Percentiles rank a stretch among this genome's conserved stretches.
Evolutionary conservation across 2,113 vertebrate genomes (phyloP).

Genomic region (Aldabrachelys gigantea): DNA sequence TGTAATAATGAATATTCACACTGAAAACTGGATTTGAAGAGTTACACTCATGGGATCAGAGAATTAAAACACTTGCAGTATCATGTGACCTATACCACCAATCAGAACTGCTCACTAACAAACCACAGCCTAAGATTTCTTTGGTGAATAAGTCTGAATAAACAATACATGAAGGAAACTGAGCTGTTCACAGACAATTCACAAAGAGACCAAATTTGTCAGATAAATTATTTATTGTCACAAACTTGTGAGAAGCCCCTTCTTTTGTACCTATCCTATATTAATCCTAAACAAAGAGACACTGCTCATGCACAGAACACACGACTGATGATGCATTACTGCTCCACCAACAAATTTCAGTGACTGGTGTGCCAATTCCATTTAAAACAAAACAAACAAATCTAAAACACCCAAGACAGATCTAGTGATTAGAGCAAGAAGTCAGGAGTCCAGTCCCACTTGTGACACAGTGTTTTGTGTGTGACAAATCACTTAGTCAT

Average conservation of each 20-base stretch:
- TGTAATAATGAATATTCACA: neutral
- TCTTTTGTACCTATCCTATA: neutral
- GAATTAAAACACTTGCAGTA: neutral
- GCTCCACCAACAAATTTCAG: neutral
- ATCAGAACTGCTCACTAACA: neutral
- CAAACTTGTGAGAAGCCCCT: too few species aligned
- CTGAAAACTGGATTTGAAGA: neutral
- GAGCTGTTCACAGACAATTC: too few species aligned
- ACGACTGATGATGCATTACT: neutral
- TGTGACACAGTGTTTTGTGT: accelerated
- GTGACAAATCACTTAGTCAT: neutral
- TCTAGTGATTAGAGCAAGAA: too few species aligned
- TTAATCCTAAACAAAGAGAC: neutral
- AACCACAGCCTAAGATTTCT: neutral
- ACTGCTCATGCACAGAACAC: neutral
- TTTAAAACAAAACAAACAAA: neutral
- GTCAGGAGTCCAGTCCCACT: accelerated
- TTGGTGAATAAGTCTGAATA: neutral
- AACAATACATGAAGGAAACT: neutral
- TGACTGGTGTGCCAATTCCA: neutral
- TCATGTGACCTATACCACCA: neutral
- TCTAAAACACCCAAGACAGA: too few species aligned
- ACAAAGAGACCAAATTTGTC: too few species aligned
- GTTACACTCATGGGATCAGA: neutral
- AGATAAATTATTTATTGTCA: too few species aligned